phyloP scores from a whole-genome alignment of 2,113 vertebrate genomes.

The Microcebus murinus region DNA sequence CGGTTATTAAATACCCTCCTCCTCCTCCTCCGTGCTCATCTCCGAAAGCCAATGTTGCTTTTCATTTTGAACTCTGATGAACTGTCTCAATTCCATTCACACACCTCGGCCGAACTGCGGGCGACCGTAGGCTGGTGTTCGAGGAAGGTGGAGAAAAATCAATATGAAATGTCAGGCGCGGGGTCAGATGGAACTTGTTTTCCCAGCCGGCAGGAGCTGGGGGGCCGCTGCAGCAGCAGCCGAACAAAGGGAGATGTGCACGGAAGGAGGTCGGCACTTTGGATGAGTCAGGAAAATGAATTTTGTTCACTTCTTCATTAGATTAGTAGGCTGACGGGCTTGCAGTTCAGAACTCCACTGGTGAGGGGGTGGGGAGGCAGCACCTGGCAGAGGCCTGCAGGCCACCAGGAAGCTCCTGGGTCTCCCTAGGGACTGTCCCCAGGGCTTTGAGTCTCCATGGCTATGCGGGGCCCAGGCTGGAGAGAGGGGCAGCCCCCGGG shows the following conservation, averaged over 20 bases:
- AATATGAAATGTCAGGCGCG: slow-evolving; percentile 81
- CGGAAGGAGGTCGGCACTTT: background rate
- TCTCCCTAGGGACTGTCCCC: background rate
- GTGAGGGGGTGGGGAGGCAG: background rate
- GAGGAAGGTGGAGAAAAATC: slow-evolving; percentile 79
- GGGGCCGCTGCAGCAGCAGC: background rate
- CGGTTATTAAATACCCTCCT: slow-evolving; percentile 82
- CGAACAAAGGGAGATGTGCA: slow-evolving; percentile 65
- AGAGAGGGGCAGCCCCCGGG: background rate
- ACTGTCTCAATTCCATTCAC: slow-evolving; percentile 76
- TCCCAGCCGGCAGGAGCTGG: background rate
- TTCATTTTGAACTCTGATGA: slow-evolving; percentile 84
- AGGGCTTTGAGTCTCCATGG: background rate
- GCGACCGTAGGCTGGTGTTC: slow-evolving; percentile 48
- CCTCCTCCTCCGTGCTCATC: slow-evolving; percentile 57
- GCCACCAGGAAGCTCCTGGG: background rate
- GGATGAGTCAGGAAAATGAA: slow-evolving; percentile 66
- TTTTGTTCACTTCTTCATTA: slow-evolving; percentile 62
- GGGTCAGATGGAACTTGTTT: slow-evolving; percentile 77
- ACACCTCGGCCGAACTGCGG: slow-evolving; percentile 62
- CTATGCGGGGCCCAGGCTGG: background rate
- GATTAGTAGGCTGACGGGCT: slow-evolving; percentile 31
- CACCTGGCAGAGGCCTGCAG: background rate
- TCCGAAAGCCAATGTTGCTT: slow-evolving; percentile 81
- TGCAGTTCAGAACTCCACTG: background rate